Evolutionary conservation across 1,140 invertebrate genomes (phyloP).

Genomic region (Aphis gossypii): DNA sequence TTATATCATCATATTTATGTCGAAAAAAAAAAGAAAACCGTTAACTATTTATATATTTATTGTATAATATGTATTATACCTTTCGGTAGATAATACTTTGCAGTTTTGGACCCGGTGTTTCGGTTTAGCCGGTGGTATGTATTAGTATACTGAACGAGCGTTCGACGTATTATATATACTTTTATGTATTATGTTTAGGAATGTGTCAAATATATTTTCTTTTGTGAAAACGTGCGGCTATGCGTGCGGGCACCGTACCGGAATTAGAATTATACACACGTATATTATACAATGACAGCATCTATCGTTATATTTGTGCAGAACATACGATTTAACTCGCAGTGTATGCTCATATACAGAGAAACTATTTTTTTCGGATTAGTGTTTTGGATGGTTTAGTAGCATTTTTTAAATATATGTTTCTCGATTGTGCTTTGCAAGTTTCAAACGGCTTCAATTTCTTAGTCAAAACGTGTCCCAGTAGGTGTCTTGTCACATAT

Average conservation of each 20-base stretch:
- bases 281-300: background rate
- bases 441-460: background rate
- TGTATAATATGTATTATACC: background rate
- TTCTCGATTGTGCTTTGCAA: background rate
- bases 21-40: background rate
- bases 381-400: background rate
- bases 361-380: background rate
- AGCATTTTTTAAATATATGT: background rate
- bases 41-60: background rate
- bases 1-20: background rate
- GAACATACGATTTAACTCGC: background rate
- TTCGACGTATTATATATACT: background rate
- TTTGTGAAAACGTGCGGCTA: background rate
- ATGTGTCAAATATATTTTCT: slow-evolving; percentile 10
- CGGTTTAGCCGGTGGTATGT: background rate
- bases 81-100: background rate
- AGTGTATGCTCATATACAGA: background rate
- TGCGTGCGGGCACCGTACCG: background rate
- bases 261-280: background rate
- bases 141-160: background rate
- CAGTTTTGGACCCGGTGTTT: background rate
- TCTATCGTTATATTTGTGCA: background rate
- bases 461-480: too few species aligned
- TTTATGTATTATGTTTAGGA: background rate
- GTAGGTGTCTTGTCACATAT: background rate